Conservation (phyloP, 2,888 invertebrate species). For the Leptinotarsa haldemani region DNA sequence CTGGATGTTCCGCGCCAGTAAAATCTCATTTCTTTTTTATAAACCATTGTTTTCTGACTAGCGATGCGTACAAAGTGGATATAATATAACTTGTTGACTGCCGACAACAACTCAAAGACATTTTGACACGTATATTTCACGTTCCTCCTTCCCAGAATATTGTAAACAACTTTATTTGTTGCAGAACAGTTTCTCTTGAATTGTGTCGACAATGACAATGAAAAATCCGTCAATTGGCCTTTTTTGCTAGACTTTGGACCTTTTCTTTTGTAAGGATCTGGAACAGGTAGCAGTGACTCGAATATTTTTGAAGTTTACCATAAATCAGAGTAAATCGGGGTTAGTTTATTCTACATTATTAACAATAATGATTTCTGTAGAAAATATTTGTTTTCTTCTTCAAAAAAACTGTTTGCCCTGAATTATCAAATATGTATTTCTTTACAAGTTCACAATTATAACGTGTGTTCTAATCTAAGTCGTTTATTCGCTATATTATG, state of each 20-base stretch:
- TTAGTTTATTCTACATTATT: neutral
- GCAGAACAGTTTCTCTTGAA: slow-evolving; percentile 26
- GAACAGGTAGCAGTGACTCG: slow-evolving; percentile 45
- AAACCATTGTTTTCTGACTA: slow-evolving; percentile 27
- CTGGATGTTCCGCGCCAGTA: slow-evolving; percentile 35
- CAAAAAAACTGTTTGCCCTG: neutral
- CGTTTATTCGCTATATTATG: too few relatives aligned
- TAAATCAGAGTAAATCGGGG: slow-evolving; percentile 32
- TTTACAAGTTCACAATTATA: too few relatives aligned
- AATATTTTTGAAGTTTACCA: slow-evolving; percentile 29
- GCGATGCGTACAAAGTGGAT: slow-evolving; percentile 33
- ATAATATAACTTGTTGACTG: slow-evolving; percentile 16
- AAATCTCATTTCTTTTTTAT: slow-evolving; percentile 42
- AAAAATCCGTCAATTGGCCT: slow-evolving; percentile 29
- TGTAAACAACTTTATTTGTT: slow-evolving; percentile 40
- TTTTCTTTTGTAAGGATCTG: slow-evolving; percentile 35
- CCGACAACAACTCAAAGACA: slow-evolving; percentile 28
- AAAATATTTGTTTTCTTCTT: too few relatives aligned
- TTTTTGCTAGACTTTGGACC: slow-evolving; percentile 38
- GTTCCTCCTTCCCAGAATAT: slow-evolving; percentile 32
- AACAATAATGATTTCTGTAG: neutral
- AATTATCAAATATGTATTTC: too few relatives aligned
- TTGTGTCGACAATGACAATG: slow-evolving; percentile 24
- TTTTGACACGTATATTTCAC: slow-evolving; percentile 28
- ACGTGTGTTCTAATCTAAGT: too few relatives aligned